Evolutionary conservation across 1,140 invertebrate genomes (phyloP).

Genomic region (Macrocentrus cingulum): DNA sequence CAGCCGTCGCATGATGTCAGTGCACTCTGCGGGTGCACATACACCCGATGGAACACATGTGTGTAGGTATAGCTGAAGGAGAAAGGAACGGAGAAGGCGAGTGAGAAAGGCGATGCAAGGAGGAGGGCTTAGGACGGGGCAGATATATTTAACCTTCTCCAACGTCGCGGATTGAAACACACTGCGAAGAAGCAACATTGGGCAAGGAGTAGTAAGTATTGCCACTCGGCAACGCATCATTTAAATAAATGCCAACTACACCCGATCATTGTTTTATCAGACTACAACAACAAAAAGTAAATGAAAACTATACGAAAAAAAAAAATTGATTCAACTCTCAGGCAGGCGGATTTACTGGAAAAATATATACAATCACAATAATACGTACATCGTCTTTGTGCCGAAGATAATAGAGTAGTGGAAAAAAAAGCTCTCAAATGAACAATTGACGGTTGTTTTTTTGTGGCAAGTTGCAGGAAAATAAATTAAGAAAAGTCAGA

Average conservation of each 20-base stretch:
- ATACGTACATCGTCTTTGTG: too few relatives aligned
- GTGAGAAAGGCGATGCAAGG: conserved; percentile 13
- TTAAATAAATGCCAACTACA: conserved; percentile 50
- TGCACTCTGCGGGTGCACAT: conserved; percentile 20
- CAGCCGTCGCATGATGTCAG: conserved; percentile 6
- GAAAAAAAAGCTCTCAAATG: not conserved
- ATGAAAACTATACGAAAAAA: conserved; percentile 8
- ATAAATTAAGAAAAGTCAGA: not conserved
- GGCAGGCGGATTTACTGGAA: conserved; percentile 2
- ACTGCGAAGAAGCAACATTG: conserved; percentile 6
- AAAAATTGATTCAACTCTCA: not conserved
- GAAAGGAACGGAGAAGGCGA: conserved; percentile 18
- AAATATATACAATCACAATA: conserved; percentile 7
- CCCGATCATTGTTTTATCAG: conserved; percentile 44
- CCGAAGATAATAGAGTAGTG: not conserved
- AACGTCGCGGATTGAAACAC: conserved; percentile 2
- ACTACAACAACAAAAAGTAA: conserved; percentile 9
- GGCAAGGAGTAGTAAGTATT: not conserved
- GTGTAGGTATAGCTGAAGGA: not conserved
- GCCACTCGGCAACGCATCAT: conserved; percentile 41
- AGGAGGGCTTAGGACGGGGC: conserved; percentile 29
- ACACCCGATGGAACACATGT: too few relatives aligned
- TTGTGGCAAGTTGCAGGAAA: not conserved
- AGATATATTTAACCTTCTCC: conserved; percentile 49
- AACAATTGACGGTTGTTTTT: conserved; percentile 7